Base-by-base conservation (phyloP, 2,888 invertebrate genomes). In the Gymnocheta viridis region DNA sequence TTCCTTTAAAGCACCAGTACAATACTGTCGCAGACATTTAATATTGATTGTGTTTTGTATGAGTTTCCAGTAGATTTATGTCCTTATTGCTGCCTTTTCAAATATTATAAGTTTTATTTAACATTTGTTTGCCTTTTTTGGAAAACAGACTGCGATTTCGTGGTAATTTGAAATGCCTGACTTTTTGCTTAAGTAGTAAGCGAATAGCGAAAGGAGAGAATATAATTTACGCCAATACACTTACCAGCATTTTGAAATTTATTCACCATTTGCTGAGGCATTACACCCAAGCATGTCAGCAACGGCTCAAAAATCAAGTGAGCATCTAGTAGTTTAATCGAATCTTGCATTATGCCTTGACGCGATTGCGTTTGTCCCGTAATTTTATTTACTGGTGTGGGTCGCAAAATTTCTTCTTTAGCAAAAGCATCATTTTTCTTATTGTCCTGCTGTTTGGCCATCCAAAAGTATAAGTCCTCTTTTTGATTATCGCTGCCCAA, bases 391-490 rank as follows among this genome's bases (percentile, higher is more conserved):
- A 80, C 82, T 19, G 93, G 88, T 67, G 91, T 90, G 17, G 94
- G 93, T 81, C 94, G 90, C 88, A 93, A 90, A 82, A 93, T 90
- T 92, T 94, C 93, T 93, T 92, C 94, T 93, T 92, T 93, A 82
- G 76, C 86, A 24, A 88, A 82, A 3, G 87, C 86, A 6, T 91
- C 91, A 32, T 90, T 89, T 70, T 91, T 91, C 56, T 90, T 91
- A 67, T 87, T 90, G 58, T 91, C 91, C 86, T 97, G 96, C 88
- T 98, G 98, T 88, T 97, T 96, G 1, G 97, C 97, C 98, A 98
- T 98, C 98, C 98, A 98, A 87, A 96, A 96, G 91, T 98, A 98
- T 54, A 98, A 93, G 92, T 98, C 98, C 89, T 97, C 97, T n/a
- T 95, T 94, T 19, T 94, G 94, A 87, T 94, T 94, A 51, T 94